Percentiles rank a stretch among this genome's conserved stretches.
phyloP scores from a whole-genome alignment of 2,797 vertebrate genomes.

The Centropyge bicolor region DNA sequence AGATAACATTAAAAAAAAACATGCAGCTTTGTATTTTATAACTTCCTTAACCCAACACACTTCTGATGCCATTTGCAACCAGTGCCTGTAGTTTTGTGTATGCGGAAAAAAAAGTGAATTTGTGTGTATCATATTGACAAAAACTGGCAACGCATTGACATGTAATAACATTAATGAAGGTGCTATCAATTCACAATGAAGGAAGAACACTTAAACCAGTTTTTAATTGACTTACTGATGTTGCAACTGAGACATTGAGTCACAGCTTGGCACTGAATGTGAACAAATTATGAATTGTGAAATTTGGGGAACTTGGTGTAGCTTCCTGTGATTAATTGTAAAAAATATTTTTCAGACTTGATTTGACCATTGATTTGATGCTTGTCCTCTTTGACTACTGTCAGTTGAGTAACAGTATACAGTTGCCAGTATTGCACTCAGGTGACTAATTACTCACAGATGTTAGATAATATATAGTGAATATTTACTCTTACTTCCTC shows the following conservation, averaged over 20 bases:
- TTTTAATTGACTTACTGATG: too few relatives aligned
- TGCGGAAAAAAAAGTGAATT: neutral
- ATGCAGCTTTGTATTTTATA: neutral
- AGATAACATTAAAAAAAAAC: constrained; percentile 4
- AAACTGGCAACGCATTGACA: neutral
- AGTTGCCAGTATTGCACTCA: neutral
- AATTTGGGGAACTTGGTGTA: neutral
- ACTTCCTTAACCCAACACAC: neutral
- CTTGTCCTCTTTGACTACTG: neutral
- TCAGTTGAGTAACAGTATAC: neutral
- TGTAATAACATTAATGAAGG: neutral
- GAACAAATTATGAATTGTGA: neutral
- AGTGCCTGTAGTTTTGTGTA: neutral
- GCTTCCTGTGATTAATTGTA: neutral
- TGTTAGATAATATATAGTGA: neutral
- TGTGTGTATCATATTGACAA: neutral
- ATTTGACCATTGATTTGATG: neutral
- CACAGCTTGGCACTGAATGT: neutral
- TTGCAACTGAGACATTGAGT: neutral
- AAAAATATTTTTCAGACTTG: too few relatives aligned
- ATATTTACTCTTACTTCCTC: neutral
- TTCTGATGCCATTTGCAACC: neutral
- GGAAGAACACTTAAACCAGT: too few relatives aligned
- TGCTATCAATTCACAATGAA: neutral
- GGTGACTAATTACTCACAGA: constrained; percentile 33